These are phyloP conservation scores for Embiotoca jacksoni DNA, from an alignment of 2,113 vertebrate species.

Conservation along the genomic window DNA sequence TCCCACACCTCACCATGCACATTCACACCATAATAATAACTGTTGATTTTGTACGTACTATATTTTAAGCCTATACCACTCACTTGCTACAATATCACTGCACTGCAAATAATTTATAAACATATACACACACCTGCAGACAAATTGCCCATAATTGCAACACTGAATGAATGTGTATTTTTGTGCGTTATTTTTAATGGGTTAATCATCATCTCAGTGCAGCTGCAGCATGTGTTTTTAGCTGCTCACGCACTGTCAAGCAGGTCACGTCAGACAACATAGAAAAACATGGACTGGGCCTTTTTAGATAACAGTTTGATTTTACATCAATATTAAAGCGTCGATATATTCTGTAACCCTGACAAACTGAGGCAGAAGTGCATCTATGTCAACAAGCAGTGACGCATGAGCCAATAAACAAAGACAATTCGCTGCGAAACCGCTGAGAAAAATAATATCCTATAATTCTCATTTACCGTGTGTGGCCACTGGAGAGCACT, in stretches of 20 bases:
- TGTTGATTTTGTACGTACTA: neutral
- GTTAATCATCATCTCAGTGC: neutral
- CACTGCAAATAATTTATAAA: neutral
- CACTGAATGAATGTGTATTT: neutral
- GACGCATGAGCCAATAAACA: neutral
- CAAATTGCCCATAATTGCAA: neutral
- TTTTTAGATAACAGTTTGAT: neutral
- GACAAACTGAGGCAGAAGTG: neutral
- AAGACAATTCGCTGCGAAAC: neutral
- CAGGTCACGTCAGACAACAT: neutral
- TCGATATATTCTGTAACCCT: neutral
- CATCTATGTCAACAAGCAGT: neutral
- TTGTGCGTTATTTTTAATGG: neutral
- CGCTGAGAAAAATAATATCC: neutral
- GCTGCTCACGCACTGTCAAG: neutral
- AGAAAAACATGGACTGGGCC: neutral
- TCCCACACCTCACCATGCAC: neutral
- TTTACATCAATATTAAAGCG: neutral
- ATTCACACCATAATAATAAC: neutral
- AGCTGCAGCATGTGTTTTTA: slow-evolving; percentile 1
- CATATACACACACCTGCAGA: neutral
- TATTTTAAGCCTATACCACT: slow-evolving; percentile 3
- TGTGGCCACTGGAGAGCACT: slow-evolving; percentile 66
- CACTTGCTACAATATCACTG: neutral
- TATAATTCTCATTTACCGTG: neutral